phyloP scores from a whole-genome alignment of 2,797 vertebrate genomes.

The Notoglanidium macrostoma region DNA sequence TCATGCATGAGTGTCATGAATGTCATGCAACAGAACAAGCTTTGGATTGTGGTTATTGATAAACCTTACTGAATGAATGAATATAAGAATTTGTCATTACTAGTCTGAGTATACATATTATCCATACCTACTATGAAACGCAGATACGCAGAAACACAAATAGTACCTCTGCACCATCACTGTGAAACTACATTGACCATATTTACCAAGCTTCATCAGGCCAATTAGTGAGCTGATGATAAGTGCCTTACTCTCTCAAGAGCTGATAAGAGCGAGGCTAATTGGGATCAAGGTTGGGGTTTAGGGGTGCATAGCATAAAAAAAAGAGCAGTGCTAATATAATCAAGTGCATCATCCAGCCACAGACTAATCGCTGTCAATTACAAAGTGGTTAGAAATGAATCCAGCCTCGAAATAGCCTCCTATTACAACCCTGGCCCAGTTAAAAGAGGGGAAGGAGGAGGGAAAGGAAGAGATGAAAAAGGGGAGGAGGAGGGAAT shows the following conservation, averaged over 20 bases:
- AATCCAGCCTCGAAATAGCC: constrained; percentile 68
- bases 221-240: constrained; percentile 72
- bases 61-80: background rate
- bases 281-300: constrained; percentile 81
- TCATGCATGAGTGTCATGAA: background rate
- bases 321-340: constrained; percentile 67
- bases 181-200: constrained; percentile 55
- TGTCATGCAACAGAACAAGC: background rate
- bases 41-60: background rate
- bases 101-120: background rate
- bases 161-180: background rate
- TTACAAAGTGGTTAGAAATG: constrained; percentile 73
- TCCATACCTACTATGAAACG: background rate
- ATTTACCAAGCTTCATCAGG: constrained; percentile 71
- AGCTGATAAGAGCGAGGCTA: constrained; percentile 70
- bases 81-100: background rate
- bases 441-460: constrained; percentile 32
- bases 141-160: background rate
- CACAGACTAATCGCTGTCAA: constrained; percentile 74
- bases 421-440: constrained; percentile 57
- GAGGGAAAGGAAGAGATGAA: constrained; percentile 59
- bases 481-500: constrained; percentile 36
- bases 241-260: constrained; percentile 64
- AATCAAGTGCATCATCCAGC: constrained; percentile 76
- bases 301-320: constrained; percentile 67